Evolutionary conservation across 2,888 invertebrate species (phyloP), one percentile per base, ranked within the genome.

Genomic region (Drosophila helvetica): DNA sequence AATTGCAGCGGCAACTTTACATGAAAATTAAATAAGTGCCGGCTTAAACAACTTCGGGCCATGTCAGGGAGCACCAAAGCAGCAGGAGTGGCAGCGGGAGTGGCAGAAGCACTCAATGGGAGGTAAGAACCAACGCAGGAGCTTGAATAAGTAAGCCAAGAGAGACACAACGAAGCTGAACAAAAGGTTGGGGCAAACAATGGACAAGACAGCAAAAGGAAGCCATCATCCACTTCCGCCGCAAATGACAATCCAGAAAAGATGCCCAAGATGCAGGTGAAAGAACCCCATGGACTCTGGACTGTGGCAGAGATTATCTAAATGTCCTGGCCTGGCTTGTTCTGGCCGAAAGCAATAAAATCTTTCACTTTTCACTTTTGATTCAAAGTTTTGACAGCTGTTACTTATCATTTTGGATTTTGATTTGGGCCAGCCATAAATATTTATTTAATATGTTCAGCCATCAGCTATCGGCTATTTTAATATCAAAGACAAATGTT

Each of bases 21-120:
- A 82, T 88, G 89, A 87, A 87, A 88, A 85, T 88, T 82, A 88
- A 89, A 89, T 89, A 85, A 89, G 89, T 79, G 87, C 80, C 70
- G 81, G 86, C 79, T 85, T 85, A 88, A 88, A 85, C 72, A 84
- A 87, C 79, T 89, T 68, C 69, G 53, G 60, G 66, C 56, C 58
- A 27, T 42, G 38, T 38, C 38, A 38, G 15, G 7, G 38, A n/a
- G 38, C 38, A 38, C 38, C 38, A 38, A n/a, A 38, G 38, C 6
- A 7, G 38, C 15, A 33, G 30, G 3, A 30, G 30, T 7, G 7
- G 45, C 18, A 57, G 19, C 18, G n/a, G 22, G 18, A 10, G 17
- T n/a, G 27, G 51, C 63, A 76, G 64, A 60, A 47, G 75, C 33
- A 58, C 65, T 69, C 58, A 73, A 70, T 66, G 50, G 73, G 74